Conservation (phyloP, 2,797 vertebrate genomes). For the Tamandua tetradactyla region DNA sequence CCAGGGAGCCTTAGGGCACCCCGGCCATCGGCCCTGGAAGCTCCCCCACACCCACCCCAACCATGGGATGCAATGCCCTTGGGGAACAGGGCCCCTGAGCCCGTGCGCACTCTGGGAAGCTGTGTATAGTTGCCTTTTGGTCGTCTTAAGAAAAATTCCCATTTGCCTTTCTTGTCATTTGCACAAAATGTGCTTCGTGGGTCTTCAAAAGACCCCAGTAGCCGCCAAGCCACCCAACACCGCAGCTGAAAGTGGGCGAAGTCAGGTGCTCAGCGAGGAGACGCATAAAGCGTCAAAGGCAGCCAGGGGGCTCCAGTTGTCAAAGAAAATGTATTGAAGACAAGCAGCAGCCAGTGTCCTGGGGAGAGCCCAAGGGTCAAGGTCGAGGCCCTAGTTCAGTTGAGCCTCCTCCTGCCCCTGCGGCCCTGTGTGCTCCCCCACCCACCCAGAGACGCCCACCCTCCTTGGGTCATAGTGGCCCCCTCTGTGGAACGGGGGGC, state of each 20-base stretch:
- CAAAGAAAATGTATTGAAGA: neutral
- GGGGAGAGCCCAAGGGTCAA: neutral
- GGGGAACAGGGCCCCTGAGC: neutral
- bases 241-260: neutral
- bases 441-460: neutral
- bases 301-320: neutral
- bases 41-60: no score
- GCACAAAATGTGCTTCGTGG: neutral
- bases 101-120: constrained; percentile 10
- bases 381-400: neutral
- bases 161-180: neutral
- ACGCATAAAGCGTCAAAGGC: neutral
- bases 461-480: neutral
- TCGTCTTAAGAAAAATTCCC: neutral
- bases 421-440: rapidly evolving
- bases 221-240: neutral
- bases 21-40: neutral
- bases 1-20: neutral
- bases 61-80: neutral
- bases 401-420: neutral
- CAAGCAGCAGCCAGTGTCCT: rapidly evolving
- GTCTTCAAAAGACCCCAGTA: constrained; percentile 13
- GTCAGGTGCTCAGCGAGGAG: neutral
- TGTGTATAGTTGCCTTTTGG: neutral
- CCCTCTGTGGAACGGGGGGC: neutral